Evolutionary conservation across 2,888 invertebrate genomes (phyloP), one percentile per base, ranked within the genome.

Genomic region (Scrobipalpa costella): DNA sequence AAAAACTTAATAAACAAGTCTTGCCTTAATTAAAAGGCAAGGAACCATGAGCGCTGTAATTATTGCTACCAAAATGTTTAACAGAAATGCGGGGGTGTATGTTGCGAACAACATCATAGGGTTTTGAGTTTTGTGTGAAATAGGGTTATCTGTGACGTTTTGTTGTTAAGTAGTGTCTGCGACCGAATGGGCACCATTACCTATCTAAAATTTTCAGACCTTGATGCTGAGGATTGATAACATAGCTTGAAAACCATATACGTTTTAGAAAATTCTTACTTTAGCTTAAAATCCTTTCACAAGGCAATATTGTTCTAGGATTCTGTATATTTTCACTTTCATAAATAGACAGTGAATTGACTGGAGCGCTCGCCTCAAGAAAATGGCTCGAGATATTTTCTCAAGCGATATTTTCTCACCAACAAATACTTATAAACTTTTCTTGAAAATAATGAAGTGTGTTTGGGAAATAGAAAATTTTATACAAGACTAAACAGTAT

Each of bases 21-120:
- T 72, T 69, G 72, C 77, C 78, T 82, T 84, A 84, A 84, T 85
- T 84, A 84, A 84, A 83, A 84, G 74, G 71, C 80, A 79, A 78
- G 83, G 76, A 79, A 77, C 76, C 80, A 72, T 76, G 77, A 73
- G 71, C 74, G 70, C 73, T 77, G 80, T 81, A 81, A 83, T 83
- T 80, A 78, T 76, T 77, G 72, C 66, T 69, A 73, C 73, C 72
- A 71, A 73, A 75, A 78, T 73, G 77, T 72, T 27, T 9, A 55
- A 55, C 55, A 55, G 27, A 33, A 34, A 55, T 33, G 27, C n/a
- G 33, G 1, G n/a, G 55, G 55, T 34, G n/a, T 33, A 34, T 55
- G 34, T n/a, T 27, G 15, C 15, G 11, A 13, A 44, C n/a, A n/a
- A 44, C 44, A 44, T 44, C n/a, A 15, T 36, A 27, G 27, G 36